phyloP scores from a whole-genome alignment of 2,797 vertebrate genomes.

The Pseudotriccus pelzelni region DNA sequence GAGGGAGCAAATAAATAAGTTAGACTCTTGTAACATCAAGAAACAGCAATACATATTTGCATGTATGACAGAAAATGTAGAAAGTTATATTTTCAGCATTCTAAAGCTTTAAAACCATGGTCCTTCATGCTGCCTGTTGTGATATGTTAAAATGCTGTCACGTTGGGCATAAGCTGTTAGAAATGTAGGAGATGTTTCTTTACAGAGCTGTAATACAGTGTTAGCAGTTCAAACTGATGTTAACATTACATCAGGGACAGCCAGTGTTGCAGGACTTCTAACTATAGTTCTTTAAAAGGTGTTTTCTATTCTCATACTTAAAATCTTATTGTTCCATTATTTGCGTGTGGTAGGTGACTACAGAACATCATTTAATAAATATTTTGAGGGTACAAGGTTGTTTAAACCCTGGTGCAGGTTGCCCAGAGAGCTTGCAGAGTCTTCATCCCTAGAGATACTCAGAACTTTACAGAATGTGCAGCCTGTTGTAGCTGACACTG shows the following conservation, averaged over 20 bases:
- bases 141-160: neutral
- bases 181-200: neutral
- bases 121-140: neutral
- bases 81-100: neutral
- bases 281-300: neutral
- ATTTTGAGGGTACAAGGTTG: neutral
- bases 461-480: neutral
- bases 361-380: neutral
- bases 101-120: neutral
- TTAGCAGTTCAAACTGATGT: neutral
- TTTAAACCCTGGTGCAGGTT: neutral
- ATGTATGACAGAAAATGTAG: neutral
- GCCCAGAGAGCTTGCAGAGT: neutral
- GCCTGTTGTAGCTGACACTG: neutral
- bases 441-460: neutral
- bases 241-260: neutral
- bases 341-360: neutral
- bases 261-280: neutral
- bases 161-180: accelerated
- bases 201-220: neutral
- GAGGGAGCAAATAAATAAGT: neutral
- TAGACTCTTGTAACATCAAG: neutral
- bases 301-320: neutral
- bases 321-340: neutral
- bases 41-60: neutral